Evolutionary conservation across 2,797 vertebrate species (phyloP).

Genomic region (Falco concolor): DNA sequence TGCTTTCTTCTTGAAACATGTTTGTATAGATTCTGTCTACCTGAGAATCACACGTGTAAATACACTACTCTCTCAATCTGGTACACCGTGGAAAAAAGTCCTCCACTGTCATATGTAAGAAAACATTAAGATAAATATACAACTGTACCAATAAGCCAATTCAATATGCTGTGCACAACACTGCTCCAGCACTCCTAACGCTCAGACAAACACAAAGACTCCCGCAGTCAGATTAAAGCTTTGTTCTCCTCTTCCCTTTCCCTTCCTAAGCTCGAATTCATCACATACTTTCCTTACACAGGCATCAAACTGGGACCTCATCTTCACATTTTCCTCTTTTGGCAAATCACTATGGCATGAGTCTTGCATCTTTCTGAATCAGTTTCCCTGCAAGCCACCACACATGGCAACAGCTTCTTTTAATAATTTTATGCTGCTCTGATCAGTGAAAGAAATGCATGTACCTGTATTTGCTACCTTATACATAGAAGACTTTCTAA

Average conservation of each 20-base stretch:
- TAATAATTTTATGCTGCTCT: neutral
- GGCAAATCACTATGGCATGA: neutral
- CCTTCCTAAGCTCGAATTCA: neutral
- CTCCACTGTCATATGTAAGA: neutral
- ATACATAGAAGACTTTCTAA: neutral
- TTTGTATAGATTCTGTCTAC: neutral
- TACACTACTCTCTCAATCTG: neutral
- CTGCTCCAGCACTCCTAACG: neutral
- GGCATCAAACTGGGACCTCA: neutral
- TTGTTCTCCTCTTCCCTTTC: neutral
- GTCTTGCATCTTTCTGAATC: neutral
- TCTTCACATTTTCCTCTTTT: neutral
- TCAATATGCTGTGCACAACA: neutral
- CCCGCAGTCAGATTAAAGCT: neutral
- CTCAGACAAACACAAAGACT: neutral
- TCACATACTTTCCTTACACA: neutral
- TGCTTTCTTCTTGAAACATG: neutral
- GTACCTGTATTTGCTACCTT: neutral
- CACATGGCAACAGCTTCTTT: neutral
- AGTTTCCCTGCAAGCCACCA: neutral
- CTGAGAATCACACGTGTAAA: neutral
- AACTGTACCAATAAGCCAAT: neutral
- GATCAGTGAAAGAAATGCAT: neutral
- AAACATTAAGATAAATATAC: neutral
- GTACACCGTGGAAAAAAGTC: neutral